Evolutionary conservation across 2,797 vertebrate species (phyloP).

Genomic region (Lacerta bilineata): DNA sequence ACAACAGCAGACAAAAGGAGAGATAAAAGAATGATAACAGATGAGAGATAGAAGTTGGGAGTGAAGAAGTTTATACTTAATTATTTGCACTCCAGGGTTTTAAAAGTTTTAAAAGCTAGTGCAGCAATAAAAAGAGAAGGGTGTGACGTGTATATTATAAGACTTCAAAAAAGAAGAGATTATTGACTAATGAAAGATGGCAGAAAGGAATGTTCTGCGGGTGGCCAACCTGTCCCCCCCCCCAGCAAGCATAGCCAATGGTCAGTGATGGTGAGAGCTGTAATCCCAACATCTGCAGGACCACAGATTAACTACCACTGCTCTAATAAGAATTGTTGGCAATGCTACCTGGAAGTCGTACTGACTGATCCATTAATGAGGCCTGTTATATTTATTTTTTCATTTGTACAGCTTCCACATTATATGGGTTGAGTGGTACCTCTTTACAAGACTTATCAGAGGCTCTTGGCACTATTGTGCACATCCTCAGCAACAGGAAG

Average conservation of each 20-base stretch:
- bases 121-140: neutral
- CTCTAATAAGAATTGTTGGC: neutral
- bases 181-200: neutral
- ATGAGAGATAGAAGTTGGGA: neutral
- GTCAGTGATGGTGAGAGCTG: too few species aligned
- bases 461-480: conserved; percentile 34
- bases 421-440: conserved; percentile 37
- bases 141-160: neutral
- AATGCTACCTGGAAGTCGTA: neutral
- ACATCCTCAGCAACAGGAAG: conserved; percentile 23
- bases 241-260: too few species aligned
- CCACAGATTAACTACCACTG: too few species aligned
- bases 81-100: neutral
- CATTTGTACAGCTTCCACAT: conserved; percentile 26
- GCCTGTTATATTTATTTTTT: neutral
- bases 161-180: neutral
- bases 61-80: neutral
- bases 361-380: neutral
- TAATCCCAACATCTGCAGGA: too few species aligned
- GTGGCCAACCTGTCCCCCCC: too few species aligned
- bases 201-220: neutral
- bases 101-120: neutral
- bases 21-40: neutral
- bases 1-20: neutral
- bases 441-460: conserved; percentile 35